A percentile compares a stretch with the other conserved stretches of the same genome.
Conservation (phyloP, 1,140 invertebrate genomes). For the Saccostrea glomerata region DNA sequence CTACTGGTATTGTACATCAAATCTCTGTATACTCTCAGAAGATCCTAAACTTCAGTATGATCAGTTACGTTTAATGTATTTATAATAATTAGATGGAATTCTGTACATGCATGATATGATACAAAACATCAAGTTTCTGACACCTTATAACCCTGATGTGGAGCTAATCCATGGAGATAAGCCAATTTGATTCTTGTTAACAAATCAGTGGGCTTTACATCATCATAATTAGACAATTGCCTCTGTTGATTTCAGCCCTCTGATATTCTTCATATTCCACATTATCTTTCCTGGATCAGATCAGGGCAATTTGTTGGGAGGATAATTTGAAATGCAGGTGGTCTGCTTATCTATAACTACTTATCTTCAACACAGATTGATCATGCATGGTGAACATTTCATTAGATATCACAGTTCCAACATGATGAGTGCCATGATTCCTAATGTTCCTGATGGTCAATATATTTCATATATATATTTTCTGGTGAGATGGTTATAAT, state of each 20-base stretch:
- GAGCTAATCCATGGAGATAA: not conserved
- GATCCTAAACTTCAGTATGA: too few relatives aligned
- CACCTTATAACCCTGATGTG: conserved; percentile 8
- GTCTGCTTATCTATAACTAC: not conserved
- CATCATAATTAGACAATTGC: conserved; percentile 21
- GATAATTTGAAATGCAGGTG: conserved; percentile 26
- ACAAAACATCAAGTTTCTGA: not conserved
- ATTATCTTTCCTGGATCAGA: conserved; percentile 9
- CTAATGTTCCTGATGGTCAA: not conserved
- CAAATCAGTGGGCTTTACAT: not conserved
- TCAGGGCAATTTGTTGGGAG: conserved; percentile 14
- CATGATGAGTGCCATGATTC: not conserved
- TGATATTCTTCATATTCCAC: conserved; percentile 8
- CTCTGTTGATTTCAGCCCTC: not conserved
- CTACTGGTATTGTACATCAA: too few relatives aligned
- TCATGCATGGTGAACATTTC: not conserved
- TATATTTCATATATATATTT: not conserved
- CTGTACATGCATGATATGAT: too few relatives aligned
- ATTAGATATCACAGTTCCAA: not conserved
- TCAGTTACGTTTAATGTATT: too few relatives aligned
- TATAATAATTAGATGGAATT: too few relatives aligned
- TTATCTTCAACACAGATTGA: not conserved
- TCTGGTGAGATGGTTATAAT: not conserved
- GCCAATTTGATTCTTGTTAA: conserved; percentile 20
- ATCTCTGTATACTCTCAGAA: too few relatives aligned